Evolutionary conservation across 2,113 vertebrate genomes (phyloP).

Genomic region (Sminthopsis crassicaudata): DNA sequence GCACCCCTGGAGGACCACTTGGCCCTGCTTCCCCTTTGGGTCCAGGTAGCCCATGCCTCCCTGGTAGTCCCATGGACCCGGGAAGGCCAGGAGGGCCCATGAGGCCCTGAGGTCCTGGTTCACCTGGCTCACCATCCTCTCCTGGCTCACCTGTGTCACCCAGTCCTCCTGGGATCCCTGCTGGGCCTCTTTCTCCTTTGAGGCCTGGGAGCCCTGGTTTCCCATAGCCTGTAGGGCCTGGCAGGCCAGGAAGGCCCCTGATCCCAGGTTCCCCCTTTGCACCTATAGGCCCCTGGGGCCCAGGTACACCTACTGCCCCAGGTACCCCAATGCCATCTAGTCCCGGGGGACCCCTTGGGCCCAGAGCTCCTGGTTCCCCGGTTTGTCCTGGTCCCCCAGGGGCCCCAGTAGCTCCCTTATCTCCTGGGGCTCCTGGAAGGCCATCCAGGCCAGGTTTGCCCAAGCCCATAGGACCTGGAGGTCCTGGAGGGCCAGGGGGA

Average conservation of each 20-base stretch:
- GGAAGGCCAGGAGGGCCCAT: conserved; percentile 90
- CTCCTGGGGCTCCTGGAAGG: conserved; percentile 88
- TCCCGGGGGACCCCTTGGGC: conserved; percentile 91
- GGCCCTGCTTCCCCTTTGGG: conserved; percentile 93
- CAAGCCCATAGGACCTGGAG: conserved; percentile 85
- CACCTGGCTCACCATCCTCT: conserved; percentile 87
- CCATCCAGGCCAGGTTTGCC: conserved; percentile 94
- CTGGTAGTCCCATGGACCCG: conserved; percentile 94
- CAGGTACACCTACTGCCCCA: conserved; percentile 90
- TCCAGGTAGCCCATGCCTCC: conserved; percentile 93
- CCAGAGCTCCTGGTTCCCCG: conserved; percentile 88
- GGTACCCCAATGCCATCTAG: conserved; percentile 90
- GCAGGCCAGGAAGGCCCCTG: conserved; percentile 90
- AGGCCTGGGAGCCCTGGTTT: conserved; percentile 92
- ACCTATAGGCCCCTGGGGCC: conserved; percentile 88
- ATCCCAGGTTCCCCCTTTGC: conserved; percentile 92
- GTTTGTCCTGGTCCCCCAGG: conserved; percentile 87
- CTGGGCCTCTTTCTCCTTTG: conserved; percentile 94
- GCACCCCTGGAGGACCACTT: conserved; percentile 90
- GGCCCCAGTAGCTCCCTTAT: conserved; percentile 91
- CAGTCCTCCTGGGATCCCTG: conserved; percentile 88
- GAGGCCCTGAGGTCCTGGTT: conserved; percentile 89
- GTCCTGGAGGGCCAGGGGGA: conserved; percentile 86
- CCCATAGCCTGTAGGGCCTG: conserved; percentile 92
- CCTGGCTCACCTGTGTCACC: conserved; percentile 94